Evolutionary conservation across 2,888 invertebrate species (phyloP).

Genomic region (Choristoneura rosaceana): DNA sequence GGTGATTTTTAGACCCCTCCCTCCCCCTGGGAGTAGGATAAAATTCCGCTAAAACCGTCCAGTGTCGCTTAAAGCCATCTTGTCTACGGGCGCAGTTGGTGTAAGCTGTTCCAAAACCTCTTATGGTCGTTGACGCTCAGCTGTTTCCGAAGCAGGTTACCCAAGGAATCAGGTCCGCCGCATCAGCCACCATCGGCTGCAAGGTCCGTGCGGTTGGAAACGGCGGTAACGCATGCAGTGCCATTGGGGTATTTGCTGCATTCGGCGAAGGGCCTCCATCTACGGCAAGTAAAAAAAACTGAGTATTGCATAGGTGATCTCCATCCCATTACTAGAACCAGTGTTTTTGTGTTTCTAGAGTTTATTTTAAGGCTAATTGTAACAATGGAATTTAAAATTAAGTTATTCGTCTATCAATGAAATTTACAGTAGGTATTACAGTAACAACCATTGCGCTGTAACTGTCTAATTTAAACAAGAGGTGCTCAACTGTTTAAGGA

Average conservation of each 20-base stretch:
- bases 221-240: constrained; percentile 93
- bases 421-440: too few species aligned
- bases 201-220: constrained; percentile 91
- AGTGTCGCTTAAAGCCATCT: not conserved
- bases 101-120: constrained; percentile 4
- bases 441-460: too few species aligned
- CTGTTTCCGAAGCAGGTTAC: constrained; percentile 5
- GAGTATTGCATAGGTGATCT: not conserved
- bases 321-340: not conserved
- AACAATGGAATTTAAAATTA: too few species aligned
- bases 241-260: constrained; percentile 93
- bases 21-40: not conserved
- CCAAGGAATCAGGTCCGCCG: constrained; percentile 78
- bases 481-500: too few species aligned
- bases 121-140: not conserved
- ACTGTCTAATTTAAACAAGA: too few species aligned
- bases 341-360: too few species aligned
- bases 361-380: too few species aligned
- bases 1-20: too few species aligned
- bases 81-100: not conserved
- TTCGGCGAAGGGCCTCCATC: constrained; percentile 88
- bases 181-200: constrained; percentile 89
- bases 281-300: constrained; percentile 46
- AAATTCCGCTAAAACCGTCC: not conserved
- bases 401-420: too few species aligned